A percentile compares a stretch with the other conserved stretches of the same genome.
phyloP scores from a whole-genome alignment of 2,888 invertebrate genomes.

The Harpalus rufipes region DNA sequence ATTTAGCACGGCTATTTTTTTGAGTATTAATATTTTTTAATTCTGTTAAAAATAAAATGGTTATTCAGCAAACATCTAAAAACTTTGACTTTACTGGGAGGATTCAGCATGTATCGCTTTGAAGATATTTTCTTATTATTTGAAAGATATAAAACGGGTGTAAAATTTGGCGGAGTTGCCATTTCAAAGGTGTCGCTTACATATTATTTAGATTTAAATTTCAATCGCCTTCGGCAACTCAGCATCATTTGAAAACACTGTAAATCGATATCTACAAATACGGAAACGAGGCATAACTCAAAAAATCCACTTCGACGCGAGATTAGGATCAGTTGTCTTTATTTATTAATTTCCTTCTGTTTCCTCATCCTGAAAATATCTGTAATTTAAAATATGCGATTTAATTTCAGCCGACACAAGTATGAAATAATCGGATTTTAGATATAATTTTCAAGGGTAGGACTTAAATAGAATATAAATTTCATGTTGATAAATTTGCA shows the following conservation, averaged over 20 bases:
- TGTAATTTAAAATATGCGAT: constrained; percentile 11
- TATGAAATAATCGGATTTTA: constrained; percentile 27
- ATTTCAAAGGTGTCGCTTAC: neutral
- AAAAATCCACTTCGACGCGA: neutral
- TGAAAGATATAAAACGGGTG: neutral
- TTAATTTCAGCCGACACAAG: constrained; percentile 14
- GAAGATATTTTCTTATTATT: neutral
- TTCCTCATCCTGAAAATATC: constrained; percentile 15
- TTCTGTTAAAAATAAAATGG: no score
- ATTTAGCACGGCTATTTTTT: no score
- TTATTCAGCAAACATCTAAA: no score
- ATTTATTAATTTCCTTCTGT: constrained; percentile 43
- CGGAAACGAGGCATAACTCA: constrained; percentile 10
- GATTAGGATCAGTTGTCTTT: constrained; percentile 18
- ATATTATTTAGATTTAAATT: neutral
- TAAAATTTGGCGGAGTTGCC: constrained; percentile 5
- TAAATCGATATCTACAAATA: constrained; percentile 39
- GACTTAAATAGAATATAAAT: constrained; percentile 33
- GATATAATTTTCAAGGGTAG: neutral
- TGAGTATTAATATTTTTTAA: no score
- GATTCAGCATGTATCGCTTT: neutral
- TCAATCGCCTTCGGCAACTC: neutral
- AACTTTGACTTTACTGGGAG: no score
- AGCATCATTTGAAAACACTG: constrained; percentile 26
- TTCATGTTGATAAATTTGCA: constrained; percentile 10